phyloP scores from a whole-genome alignment of 2,113 vertebrate species.

The Procavia capensis region DNA sequence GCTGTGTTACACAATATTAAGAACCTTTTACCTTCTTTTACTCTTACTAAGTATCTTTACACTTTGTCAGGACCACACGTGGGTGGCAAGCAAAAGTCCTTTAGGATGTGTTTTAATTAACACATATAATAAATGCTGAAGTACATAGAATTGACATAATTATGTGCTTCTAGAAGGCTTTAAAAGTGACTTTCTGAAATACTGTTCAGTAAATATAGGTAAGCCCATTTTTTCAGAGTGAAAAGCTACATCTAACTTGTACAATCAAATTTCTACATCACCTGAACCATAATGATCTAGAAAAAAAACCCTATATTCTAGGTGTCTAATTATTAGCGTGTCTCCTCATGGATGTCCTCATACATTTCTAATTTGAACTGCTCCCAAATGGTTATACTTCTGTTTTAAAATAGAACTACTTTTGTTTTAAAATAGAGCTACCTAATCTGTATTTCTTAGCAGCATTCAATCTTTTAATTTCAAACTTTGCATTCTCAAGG shows the following conservation, averaged over 20 bases:
- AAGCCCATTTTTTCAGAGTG: background rate
- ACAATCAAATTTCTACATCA: background rate
- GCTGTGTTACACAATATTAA: background rate
- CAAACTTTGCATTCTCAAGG: background rate
- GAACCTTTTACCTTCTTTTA: no score
- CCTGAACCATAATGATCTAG: background rate
- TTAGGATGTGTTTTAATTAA: slow-evolving; percentile 42
- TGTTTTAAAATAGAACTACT: background rate
- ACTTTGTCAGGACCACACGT: background rate
- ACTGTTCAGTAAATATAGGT: background rate
- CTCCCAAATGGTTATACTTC: background rate
- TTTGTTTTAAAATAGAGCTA: background rate
- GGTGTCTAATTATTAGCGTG: background rate
- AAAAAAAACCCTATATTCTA: background rate
- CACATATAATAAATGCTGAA: slow-evolving; percentile 53
- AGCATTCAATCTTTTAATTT: slow-evolving; percentile 8
- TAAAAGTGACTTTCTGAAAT: slow-evolving; percentile 17
- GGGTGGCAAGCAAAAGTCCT: background rate
- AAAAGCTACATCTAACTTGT: background rate
- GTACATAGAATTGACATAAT: slow-evolving; percentile 35
- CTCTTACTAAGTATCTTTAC: slow-evolving; percentile 51
- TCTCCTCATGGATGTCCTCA: background rate
- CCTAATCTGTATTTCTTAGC: background rate
- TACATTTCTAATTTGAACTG: slow-evolving; percentile 8
- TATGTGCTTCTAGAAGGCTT: slow-evolving; percentile 21